These are phyloP conservation scores for Heterohyrax brucei DNA, from an alignment of 2,797 vertebrate genomes.

Conservation along the genomic window DNA sequence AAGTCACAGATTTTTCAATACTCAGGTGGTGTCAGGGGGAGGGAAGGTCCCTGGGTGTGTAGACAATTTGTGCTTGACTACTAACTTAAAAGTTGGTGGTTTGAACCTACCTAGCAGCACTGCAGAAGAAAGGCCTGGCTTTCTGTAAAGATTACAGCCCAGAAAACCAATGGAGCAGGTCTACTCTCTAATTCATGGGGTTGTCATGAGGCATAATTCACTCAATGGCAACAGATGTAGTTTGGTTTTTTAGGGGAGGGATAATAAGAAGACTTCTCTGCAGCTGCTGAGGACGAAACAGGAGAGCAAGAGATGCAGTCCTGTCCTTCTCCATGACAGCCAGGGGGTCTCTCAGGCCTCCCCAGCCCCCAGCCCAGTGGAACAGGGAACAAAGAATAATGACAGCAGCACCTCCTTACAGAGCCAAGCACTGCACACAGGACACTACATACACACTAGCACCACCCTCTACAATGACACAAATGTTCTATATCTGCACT, in stretches of 20 bases:
- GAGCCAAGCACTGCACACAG: not conserved
- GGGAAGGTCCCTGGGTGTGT: not conserved
- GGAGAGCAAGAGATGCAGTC: not conserved
- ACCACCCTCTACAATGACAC: too few relatives aligned
- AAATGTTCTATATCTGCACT: not conserved
- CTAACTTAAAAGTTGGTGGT: not conserved
- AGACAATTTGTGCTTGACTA: not conserved
- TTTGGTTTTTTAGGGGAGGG: not conserved
- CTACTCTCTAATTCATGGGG: not conserved
- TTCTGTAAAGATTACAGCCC: not conserved
- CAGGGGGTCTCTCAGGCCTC: not conserved
- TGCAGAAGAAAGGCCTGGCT: not conserved
- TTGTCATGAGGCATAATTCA: not conserved
- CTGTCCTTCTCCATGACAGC: not conserved
- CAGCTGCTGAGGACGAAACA: not conserved
- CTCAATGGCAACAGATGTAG: not conserved
- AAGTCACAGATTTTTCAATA: not conserved
- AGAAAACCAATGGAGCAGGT: not conserved
- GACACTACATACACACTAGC: rapidly evolving
- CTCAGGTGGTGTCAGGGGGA: not conserved
- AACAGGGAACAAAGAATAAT: not conserved
- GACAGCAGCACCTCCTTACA: not conserved
- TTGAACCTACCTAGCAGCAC: not conserved
- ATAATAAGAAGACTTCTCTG: not conserved
- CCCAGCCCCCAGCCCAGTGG: not conserved